Base-by-base conservation (phyloP, 2,888 invertebrate genomes). In the Drosophila cyrtoloma region DNA sequence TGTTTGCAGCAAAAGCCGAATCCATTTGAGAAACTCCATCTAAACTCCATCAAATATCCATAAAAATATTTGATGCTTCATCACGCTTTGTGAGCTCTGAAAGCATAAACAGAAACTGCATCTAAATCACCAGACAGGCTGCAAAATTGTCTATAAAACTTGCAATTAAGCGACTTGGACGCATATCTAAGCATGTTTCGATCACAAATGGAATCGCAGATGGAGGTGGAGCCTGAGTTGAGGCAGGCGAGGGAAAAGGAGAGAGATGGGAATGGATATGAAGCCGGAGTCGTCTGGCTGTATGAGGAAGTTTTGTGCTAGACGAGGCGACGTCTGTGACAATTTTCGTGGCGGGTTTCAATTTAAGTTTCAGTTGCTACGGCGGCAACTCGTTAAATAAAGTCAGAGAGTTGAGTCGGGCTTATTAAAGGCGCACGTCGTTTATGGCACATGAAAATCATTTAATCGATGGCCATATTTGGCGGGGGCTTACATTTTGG, bases 391-490 rank as follows among this genome's bases (percentile, higher is more conserved):
- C 86, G 89, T 89, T 85, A 57, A 57, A 57, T 57, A 87, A 85
- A 84, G 68, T 56, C 66, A 58, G 10, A 68, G 51, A 28, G 12
- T 57, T n/a, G 14, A 69, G 71, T 67, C 73, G 71, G 66, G 86
- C 89, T 86, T 86, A 90, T 86, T 89, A 86, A 86, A 86, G 89
- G 90, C 90, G 84, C 86, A 89, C 90, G 89, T 86, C 86, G 90
- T 86, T 86, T 86, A 86, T 86, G 86, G 86, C 90, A 89, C 86
- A 86, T 86, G 86, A 86, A 86, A 86, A 86, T 89, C 90, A 89
- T 90, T 90, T 86, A 90, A 89, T 90, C 90, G 90, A 75, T 86
- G 87, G 86, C 90, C 85, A 90, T 90, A 90, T 85, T 82, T 84
- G 84, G 89, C 60, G 69, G 75, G 16, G 75, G 82, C 65, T 80